Percentiles rank a stretch among this genome's conserved stretches.
Evolutionary conservation across 1,140 invertebrate species (phyloP).

Genomic region (Gonioctena quinquepunctata): DNA sequence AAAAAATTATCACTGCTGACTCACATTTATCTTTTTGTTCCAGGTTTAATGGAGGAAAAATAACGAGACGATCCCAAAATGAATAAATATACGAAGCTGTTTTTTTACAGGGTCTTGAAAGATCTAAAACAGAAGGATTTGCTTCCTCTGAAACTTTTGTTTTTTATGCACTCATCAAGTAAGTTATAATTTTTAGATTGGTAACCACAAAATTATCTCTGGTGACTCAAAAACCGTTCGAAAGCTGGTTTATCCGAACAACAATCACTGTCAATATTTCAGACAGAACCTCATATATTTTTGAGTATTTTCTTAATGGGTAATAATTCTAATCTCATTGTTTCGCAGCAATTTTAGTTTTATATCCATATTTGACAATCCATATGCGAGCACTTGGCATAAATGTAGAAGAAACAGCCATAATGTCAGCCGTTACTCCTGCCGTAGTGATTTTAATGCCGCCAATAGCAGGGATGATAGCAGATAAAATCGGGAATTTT

Average conservation of each 20-base stretch:
- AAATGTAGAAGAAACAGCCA: slow-evolving; percentile 81
- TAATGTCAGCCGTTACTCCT: slow-evolving; percentile 82
- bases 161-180: slow-evolving; percentile 80
- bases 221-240: no score
- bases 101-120: slow-evolving; percentile 67
- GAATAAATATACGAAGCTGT: slow-evolving; percentile 65
- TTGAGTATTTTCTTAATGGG: background rate
- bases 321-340: background rate
- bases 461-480: slow-evolving; percentile 74
- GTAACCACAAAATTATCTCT: no score
- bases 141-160: slow-evolving; percentile 73
- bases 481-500: slow-evolving; percentile 81
- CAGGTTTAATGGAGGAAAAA: slow-evolving; percentile 30
- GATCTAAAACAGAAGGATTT: slow-evolving; percentile 74
- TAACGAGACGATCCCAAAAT: slow-evolving; percentile 52
- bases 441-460: slow-evolving; percentile 78
- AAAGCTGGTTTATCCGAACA: no score
- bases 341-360: slow-evolving; percentile 69
- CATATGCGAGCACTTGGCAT: slow-evolving; percentile 85
- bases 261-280: no score
- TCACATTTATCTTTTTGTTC: background rate
- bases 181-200: no score
- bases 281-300: background rate
- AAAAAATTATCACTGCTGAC: no score
- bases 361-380: slow-evolving; percentile 84